Conservation (phyloP, 2,113 vertebrate species). For the Camelus dromedarius region DNA sequence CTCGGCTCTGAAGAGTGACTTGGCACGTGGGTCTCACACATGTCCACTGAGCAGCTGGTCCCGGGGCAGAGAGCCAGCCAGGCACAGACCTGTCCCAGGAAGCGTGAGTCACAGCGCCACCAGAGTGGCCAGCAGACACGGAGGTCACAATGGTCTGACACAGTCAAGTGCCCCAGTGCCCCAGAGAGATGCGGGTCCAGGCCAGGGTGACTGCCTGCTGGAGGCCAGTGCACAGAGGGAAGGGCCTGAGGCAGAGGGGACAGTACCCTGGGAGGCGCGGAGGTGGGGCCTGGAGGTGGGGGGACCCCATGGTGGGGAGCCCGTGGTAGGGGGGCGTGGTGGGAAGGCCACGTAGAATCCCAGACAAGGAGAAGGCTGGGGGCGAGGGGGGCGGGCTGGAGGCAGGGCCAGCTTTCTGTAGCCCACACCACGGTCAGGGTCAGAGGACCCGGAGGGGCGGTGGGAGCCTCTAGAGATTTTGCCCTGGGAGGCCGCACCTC, state of each 20-base stretch:
- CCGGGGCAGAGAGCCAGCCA: background rate
- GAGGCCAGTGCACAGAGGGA: background rate
- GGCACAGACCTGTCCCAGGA: background rate
- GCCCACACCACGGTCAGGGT: background rate
- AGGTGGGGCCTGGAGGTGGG: background rate
- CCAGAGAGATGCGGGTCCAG: background rate
- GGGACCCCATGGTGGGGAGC: background rate
- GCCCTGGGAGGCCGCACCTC: background rate
- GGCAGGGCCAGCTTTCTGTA: too few relatives aligned
- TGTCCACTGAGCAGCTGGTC: background rate
- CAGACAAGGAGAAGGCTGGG: background rate
- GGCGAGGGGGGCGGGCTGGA: background rate
- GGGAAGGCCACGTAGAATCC: background rate
- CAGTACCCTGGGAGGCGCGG: rapidly evolving
- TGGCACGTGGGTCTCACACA: rapidly evolving
- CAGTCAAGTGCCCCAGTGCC: background rate
- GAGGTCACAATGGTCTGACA: background rate
- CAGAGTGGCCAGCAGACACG: background rate
- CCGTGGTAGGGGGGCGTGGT: background rate
- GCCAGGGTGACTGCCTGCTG: background rate
- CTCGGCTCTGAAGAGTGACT: too few relatives aligned
- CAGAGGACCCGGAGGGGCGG: background rate
- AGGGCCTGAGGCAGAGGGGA: background rate
- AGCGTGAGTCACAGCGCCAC: background rate
- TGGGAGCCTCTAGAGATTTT: background rate